Conservation (phyloP, 2,113 vertebrate genomes). For the Lasiurus cinereus region DNA sequence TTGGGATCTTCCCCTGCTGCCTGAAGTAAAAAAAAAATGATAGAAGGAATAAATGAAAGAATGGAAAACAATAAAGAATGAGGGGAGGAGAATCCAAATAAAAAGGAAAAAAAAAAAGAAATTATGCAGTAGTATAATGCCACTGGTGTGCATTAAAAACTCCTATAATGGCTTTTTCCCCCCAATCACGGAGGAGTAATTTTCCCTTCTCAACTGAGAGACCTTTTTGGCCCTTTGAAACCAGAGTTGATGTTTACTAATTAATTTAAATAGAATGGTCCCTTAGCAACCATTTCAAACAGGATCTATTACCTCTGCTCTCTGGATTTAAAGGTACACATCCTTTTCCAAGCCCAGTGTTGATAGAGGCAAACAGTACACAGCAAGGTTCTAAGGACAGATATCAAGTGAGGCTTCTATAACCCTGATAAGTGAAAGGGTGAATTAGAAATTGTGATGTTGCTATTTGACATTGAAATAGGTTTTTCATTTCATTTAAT, state of each 20-base stretch:
- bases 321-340: slow-evolving; percentile 47
- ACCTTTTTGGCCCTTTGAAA: slow-evolving; percentile 67
- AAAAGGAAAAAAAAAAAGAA: neutral
- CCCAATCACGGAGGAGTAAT: neutral
- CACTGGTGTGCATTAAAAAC: neutral
- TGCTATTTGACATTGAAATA: slow-evolving; percentile 28
- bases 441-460: neutral
- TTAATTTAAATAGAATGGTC: slow-evolving; percentile 66
- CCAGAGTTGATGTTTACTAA: slow-evolving; percentile 71
- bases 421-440: neutral
- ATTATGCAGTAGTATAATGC: neutral
- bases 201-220: slow-evolving; percentile 52
- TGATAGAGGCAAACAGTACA: neutral
- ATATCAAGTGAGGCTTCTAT: neutral
- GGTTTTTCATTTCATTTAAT: neutral
- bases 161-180: neutral
- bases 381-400: neutral
- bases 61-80: neutral
- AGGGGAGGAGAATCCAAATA: neutral
- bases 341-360: neutral
- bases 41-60: neutral
- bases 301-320: slow-evolving; percentile 53
- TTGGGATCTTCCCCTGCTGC: neutral
- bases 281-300: slow-evolving; percentile 63
- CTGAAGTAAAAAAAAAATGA: neutral